Evolutionary conservation across 1,140 invertebrate species (phyloP).

Genomic region (Drosophila ambigua): DNA sequence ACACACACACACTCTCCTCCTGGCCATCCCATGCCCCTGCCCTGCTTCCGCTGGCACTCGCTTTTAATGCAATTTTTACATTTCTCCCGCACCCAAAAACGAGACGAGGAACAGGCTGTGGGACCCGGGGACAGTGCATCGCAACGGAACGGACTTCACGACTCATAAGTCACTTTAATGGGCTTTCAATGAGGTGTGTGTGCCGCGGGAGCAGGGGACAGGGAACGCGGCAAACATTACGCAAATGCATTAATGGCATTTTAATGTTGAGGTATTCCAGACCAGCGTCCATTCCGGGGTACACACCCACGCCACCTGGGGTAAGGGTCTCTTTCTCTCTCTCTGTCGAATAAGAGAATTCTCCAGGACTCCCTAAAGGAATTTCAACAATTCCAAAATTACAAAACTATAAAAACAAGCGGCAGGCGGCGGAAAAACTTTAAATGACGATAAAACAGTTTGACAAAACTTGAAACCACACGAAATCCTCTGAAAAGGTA

Average conservation of each 20-base stretch:
- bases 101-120: slow-evolving; percentile 15
- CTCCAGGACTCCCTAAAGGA: neutral
- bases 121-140: slow-evolving; percentile 9
- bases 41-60: slow-evolving; percentile 4
- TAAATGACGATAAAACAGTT: slow-evolving; percentile 58
- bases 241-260: slow-evolving; percentile 81
- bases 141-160: slow-evolving; percentile 5
- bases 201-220: slow-evolving; percentile 17
- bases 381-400: slow-evolving; percentile 64
- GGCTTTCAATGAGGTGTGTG: slow-evolving; percentile 81
- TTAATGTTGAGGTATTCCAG: slow-evolving; percentile 77
- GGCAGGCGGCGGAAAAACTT: slow-evolving; percentile 34
- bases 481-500: slow-evolving; percentile 47
- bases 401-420: slow-evolving; percentile 41
- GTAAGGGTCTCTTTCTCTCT: slow-evolving; percentile 6
- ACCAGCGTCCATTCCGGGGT: neutral
- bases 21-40: no score
- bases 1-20: slow-evolving; percentile 3
- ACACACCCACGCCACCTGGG: slow-evolving; percentile 3
- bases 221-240: slow-evolving; percentile 57
- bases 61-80: slow-evolving; percentile 81
- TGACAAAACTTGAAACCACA: slow-evolving; percentile 69
- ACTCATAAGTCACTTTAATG: slow-evolving; percentile 80
- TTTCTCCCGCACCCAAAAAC: slow-evolving; percentile 32
- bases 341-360: no score